These are phyloP conservation scores for Phaedon cochleariae DNA, from an alignment of 2,888 invertebrate genomes.

Conservation along the genomic window DNA sequence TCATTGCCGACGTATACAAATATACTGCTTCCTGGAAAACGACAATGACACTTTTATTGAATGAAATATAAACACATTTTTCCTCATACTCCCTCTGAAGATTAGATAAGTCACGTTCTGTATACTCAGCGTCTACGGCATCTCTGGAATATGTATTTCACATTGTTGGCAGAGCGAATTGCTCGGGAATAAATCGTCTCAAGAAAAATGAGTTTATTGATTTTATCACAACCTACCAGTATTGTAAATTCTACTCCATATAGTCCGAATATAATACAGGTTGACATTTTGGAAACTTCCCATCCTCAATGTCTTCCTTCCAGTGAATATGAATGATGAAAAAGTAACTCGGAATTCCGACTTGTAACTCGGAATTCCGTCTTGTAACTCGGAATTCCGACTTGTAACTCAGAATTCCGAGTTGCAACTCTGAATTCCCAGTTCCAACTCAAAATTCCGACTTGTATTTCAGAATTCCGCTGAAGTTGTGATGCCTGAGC, in stretches of 20 bases:
- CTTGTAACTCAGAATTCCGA: no score
- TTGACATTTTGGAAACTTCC: no score
- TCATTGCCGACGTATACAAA: background rate
- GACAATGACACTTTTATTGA: background rate
- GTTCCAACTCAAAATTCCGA: no score
- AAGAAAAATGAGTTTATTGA: background rate
- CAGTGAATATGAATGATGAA: no score
- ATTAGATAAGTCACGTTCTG: constrained; percentile 28
- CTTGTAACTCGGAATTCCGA: no score
- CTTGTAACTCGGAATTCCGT: no score
- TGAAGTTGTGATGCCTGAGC: no score
- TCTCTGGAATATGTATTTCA: constrained; percentile 1
- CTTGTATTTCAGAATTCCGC: no score
- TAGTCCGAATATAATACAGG: no score
- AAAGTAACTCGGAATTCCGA: no score
- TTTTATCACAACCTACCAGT: background rate
- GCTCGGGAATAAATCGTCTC: background rate
- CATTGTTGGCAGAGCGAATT: background rate
- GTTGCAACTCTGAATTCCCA: no score
- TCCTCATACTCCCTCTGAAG: background rate
- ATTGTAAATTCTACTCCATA: background rate
- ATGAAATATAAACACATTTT: background rate
- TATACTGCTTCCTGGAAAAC: background rate
- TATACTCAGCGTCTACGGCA: constrained; percentile 22
- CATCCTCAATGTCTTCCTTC: no score